Evolutionary conservation across 2,113 vertebrate species (phyloP).

Genomic region (Spilogale gracilis): DNA sequence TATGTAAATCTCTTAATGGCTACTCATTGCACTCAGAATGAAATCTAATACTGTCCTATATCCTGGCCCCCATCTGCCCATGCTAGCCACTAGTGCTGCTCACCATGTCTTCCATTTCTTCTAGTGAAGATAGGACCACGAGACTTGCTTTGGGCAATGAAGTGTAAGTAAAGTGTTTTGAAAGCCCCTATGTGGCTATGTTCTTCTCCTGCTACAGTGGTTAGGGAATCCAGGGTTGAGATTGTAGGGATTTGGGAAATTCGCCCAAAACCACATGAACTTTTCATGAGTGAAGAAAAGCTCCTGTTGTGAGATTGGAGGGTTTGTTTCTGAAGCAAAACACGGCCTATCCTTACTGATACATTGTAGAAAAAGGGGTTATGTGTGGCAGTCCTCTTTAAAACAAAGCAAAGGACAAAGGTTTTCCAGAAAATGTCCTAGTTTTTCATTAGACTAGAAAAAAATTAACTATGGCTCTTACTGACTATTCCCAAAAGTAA

Average conservation of each 20-base stretch:
- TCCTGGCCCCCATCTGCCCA: background rate
- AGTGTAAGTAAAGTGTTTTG: background rate
- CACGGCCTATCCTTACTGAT: background rate
- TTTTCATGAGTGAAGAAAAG: background rate
- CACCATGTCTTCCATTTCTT: background rate
- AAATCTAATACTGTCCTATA: accelerated
- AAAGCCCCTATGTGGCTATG: background rate
- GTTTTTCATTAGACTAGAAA: conserved; percentile 54
- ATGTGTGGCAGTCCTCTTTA: background rate
- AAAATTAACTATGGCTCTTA: background rate
- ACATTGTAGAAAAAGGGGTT: background rate
- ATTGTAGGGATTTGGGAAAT: background rate
- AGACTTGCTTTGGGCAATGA: background rate
- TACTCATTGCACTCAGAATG: background rate
- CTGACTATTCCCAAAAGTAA: background rate
- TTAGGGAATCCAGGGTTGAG: background rate
- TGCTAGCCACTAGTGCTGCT: no score
- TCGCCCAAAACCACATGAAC: background rate
- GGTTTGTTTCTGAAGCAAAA: conserved; percentile 13
- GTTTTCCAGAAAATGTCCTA: background rate
- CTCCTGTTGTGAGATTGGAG: background rate
- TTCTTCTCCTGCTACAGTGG: background rate
- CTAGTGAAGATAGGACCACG: background rate
- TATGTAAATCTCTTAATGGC: background rate
- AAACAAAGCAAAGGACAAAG: conserved; percentile 40